phyloP scores from a whole-genome alignment of 2,888 invertebrate species.

The Drosophila atroscutellata region DNA sequence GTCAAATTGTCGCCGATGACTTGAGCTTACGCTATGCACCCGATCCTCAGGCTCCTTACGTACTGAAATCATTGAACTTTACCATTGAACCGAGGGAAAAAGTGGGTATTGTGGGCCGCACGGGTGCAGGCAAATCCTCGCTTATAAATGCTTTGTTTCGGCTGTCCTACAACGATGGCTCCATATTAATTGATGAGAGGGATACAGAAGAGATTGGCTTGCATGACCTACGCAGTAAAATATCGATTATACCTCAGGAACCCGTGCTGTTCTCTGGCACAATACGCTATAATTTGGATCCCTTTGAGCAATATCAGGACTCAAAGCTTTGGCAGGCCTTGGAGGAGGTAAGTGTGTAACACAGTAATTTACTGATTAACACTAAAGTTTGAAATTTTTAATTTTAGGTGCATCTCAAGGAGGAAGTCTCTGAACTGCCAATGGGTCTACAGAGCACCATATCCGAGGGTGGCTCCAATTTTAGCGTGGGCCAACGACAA shows the following conservation, averaged over 20 bases:
- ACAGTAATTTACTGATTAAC: background rate
- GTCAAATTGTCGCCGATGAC: conserved; percentile 89
- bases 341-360: conserved; percentile 88
- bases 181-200: conserved; percentile 92
- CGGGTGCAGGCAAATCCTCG: conserved; percentile 91
- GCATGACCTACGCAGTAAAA: conserved; percentile 90
- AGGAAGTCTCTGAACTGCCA: conserved; percentile 88
- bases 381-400: background rate
- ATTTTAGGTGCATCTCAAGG: conserved; percentile 87
- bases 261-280: conserved; percentile 94
- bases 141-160: conserved; percentile 91
- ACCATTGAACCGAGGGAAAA: conserved; percentile 88
- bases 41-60: conserved; percentile 87
- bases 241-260: conserved; percentile 94
- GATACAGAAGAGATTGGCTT: conserved; percentile 90
- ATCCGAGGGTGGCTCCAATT: conserved; percentile 92
- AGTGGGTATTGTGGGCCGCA: conserved; percentile 89
- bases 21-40: conserved; percentile 90
- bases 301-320: conserved; percentile 92
- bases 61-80: conserved; percentile 90
- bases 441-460: conserved; percentile 90
- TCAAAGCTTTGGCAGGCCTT: conserved; percentile 92
- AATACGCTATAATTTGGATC: conserved; percentile 94
- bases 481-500: conserved; percentile 96
- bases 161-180: conserved; percentile 91